Percentiles rank a stretch among this genome's conserved stretches.
Conservation (phyloP, 2,888 invertebrate genomes). For the Prosopocoilus inquinatus region DNA sequence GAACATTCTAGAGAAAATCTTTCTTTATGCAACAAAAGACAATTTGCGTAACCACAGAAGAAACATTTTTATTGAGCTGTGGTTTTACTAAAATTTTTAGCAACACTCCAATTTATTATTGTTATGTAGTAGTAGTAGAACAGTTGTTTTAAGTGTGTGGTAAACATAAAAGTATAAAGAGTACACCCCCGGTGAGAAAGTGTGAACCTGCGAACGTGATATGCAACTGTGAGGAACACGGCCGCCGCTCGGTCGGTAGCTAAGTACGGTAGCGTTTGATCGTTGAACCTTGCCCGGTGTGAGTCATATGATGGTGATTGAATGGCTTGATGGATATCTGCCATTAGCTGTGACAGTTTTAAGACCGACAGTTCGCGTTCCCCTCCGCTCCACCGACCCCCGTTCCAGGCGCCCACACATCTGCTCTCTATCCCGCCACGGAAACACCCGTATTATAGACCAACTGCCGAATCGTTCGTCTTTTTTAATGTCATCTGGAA, state of each 20-base stretch:
- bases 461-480: slow-evolving; percentile 45
- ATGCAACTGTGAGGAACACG: slow-evolving; percentile 20
- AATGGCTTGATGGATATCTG: slow-evolving; percentile 53
- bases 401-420: slow-evolving; percentile 33
- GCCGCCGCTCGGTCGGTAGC: slow-evolving; percentile 23
- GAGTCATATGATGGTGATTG: slow-evolving; percentile 50
- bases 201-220: slow-evolving; percentile 26
- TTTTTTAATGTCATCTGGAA: slow-evolving; percentile 36
- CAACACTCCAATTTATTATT: no score
- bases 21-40: no score
- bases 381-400: slow-evolving; percentile 22
- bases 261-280: slow-evolving; percentile 33
- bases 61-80: no score
- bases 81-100: no score
- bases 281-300: slow-evolving; percentile 35
- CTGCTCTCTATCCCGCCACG: slow-evolving; percentile 30
- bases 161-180: no score
- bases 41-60: no score
- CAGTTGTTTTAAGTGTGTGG: no score
- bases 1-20: no score
- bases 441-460: slow-evolving; percentile 31
- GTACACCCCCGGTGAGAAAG: slow-evolving; percentile 11
- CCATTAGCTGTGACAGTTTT: slow-evolving; percentile 53
- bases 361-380: slow-evolving; percentile 38
- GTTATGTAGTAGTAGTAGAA: no score